phyloP scores from a whole-genome alignment of 2,113 vertebrate species.

The Calonectris borealis region DNA sequence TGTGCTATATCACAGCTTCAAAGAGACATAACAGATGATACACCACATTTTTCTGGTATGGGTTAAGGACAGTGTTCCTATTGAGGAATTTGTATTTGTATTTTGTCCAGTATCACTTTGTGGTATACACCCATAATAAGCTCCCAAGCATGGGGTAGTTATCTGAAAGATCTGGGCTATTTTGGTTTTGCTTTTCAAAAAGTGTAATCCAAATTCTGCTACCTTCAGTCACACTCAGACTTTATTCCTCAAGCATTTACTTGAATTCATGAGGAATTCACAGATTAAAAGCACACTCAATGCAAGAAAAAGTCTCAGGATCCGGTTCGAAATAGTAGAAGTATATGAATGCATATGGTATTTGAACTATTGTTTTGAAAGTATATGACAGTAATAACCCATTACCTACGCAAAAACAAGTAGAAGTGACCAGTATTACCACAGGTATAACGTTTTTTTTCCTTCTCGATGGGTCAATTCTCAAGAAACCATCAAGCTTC shows the following conservation, averaged over 20 bases:
- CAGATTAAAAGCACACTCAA: background rate
- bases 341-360: background rate
- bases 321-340: background rate
- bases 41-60: background rate
- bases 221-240: background rate
- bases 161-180: background rate
- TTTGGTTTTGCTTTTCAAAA: background rate
- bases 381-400: background rate
- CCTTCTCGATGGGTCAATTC: background rate
- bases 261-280: background rate
- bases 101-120: background rate
- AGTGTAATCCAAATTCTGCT: background rate
- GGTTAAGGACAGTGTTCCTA: background rate
- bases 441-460: background rate
- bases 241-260: background rate
- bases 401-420: background rate
- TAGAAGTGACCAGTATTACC: background rate
- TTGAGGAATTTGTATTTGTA: background rate
- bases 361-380: background rate
- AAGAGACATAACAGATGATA: background rate
- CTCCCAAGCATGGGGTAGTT: background rate
- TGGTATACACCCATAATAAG: background rate
- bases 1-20: background rate
- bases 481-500: background rate
- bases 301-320: background rate